phyloP scores from a whole-genome alignment of 2,888 invertebrate species.

The Lasioglossum villosulum region DNA sequence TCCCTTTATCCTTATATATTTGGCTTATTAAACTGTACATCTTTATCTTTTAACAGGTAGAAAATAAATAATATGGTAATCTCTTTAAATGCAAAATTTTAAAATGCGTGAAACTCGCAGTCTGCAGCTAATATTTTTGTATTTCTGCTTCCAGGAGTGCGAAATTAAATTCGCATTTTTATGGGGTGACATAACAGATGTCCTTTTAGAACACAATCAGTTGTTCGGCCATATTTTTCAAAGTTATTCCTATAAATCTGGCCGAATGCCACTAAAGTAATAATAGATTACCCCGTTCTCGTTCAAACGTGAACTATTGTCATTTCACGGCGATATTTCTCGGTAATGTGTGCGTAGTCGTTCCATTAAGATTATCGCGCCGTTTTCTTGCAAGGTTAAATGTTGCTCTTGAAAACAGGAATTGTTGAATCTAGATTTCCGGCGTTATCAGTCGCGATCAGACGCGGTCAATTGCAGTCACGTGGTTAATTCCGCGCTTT shows the following conservation, averaged over 20 bases:
- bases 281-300: constrained; percentile 68
- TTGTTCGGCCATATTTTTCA: constrained; percentile 35
- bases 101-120: background rate
- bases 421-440: background rate
- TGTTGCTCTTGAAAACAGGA: background rate
- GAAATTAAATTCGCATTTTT: background rate
- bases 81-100: background rate
- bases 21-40: no score
- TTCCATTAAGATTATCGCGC: background rate
- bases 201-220: background rate
- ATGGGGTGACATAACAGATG: background rate
- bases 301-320: constrained; percentile 35
- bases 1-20: no score
- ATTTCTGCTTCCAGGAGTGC: background rate
- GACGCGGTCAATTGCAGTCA: constrained; percentile 31
- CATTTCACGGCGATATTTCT: background rate
- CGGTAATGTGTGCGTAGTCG: background rate
- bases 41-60: no score
- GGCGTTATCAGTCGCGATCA: background rate
- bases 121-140: background rate
- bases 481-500: constrained; percentile 20
- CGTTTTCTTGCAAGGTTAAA: background rate
- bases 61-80: background rate
- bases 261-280: constrained; percentile 68
- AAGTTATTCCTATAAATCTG: constrained; percentile 61